Evolutionary conservation across 2,888 invertebrate genomes (phyloP), one percentile per base, ranked within the genome.

Genomic region (Oeneis ivallda): DNA sequence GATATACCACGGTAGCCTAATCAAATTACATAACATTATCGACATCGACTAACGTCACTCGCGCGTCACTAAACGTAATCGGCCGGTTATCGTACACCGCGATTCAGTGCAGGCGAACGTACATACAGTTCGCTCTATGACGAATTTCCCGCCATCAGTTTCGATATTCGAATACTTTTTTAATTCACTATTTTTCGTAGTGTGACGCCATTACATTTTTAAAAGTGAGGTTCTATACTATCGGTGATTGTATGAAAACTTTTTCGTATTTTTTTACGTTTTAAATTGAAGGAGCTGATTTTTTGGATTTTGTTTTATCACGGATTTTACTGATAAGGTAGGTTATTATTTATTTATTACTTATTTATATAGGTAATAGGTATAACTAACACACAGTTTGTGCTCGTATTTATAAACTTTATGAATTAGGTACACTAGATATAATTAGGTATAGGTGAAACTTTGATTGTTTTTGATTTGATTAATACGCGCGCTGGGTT

Each of bases 31-130:
- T 72, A 72, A 71, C 45, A 45, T 74, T 73, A 79, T 73, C 74
- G 75, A 76, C 73, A 79, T 82, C 83, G 80, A 79, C 79, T 77
- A 65, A 70, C 70, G 63, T 74, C 71, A 70, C 68, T 15, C 61
- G 72, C 72, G 70, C 85, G 77, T 80, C 84, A 83, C 85, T 83
- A 78, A 66, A 34, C 74, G 82, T 84, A 86, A 85, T 87, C 79
- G 76, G 65, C 62, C 79, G 80, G 79, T 84, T 85, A 85, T 85
- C 84, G 83, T 78, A 72, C 45, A 76, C 75, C 72, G 69, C 65
- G 66, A 65, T 71, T 71, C 72, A 69, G 66, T 69, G 56, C 68
- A 61, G 62, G 61, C 54, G 66, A 68, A 69, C 70, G 65, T 66
- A 61, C 70, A 63, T 64, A 61, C 67, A 43, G 59, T 61, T 64